These are phyloP conservation scores for Ceratotherium simum DNA, from an alignment of 2,113 vertebrate species.

Conservation along the genomic window DNA sequence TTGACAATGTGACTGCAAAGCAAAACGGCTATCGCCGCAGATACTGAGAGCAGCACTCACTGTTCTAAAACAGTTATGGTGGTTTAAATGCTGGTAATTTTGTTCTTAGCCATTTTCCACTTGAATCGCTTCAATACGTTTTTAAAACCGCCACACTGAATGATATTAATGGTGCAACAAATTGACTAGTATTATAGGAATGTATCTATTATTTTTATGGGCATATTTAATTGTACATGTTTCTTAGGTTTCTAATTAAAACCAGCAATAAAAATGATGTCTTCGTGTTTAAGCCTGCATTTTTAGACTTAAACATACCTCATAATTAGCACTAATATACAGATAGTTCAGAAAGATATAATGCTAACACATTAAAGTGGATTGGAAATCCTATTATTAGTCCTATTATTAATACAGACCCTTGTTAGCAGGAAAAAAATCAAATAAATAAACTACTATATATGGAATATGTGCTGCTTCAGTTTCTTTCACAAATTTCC, in stretches of 20 bases:
- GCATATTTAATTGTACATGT: conserved; percentile 83
- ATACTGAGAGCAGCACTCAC: background rate
- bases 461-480: conserved; percentile 67
- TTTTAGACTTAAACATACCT: conserved; percentile 81
- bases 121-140: conserved; percentile 71
- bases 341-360: conserved; percentile 83
- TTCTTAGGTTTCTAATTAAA: conserved; percentile 88
- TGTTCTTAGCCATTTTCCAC: conserved; percentile 70
- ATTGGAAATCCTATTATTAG: conserved; percentile 81
- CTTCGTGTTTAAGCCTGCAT: conserved; percentile 76
- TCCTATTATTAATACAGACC: conserved; percentile 78
- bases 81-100: conserved; percentile 74
- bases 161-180: conserved; percentile 84
- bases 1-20: background rate
- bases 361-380: conserved; percentile 77
- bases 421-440: conserved; percentile 50
- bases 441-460: conserved; percentile 70
- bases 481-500: conserved; percentile 80
- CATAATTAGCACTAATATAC: conserved; percentile 83
- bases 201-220: conserved; percentile 79
- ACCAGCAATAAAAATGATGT: conserved; percentile 78
- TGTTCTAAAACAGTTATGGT: conserved; percentile 21
- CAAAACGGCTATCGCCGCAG: background rate
- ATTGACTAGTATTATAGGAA: conserved; percentile 79
- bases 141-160: conserved; percentile 73